Evolutionary conservation across 2,888 invertebrate species (phyloP).

Genomic region (Drosophila paramelanica): DNA sequence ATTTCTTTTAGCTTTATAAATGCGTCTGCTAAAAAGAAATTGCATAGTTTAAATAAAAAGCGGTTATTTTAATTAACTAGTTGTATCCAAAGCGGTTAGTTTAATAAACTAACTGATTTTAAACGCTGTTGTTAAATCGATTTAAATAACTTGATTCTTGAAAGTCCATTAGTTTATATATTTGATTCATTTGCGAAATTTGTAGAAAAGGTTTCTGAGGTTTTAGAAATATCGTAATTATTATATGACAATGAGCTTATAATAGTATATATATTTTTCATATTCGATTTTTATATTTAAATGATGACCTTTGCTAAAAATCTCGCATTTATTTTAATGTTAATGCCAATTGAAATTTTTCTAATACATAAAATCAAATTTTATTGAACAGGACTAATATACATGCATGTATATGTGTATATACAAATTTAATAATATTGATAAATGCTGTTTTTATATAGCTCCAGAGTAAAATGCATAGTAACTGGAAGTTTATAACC

Average conservation of each 20-base stretch:
- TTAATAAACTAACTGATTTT: not conserved
- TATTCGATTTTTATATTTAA: not conserved
- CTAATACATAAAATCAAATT: not conserved
- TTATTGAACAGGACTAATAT: not conserved
- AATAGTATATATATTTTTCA: too few relatives aligned
- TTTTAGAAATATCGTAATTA: too few relatives aligned
- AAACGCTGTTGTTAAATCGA: constrained; percentile 1
- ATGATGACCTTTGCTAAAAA: not conserved
- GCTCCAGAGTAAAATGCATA: not conserved
- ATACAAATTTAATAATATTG: not conserved
- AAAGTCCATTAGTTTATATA: not conserved
- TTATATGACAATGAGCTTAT: too few relatives aligned
- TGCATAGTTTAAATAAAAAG: not conserved
- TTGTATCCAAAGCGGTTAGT: not conserved
- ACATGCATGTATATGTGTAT: not conserved
- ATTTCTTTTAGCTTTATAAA: constrained; percentile 6
- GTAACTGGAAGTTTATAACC: not conserved
- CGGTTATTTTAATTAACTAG: not conserved
- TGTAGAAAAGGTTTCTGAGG: not conserved
- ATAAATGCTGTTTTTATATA: not conserved
- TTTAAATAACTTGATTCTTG: not conserved
- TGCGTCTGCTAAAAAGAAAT: not conserved
- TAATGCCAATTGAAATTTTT: too few relatives aligned
- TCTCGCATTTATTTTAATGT: not conserved
- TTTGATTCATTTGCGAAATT: not conserved